Evolutionary conservation across 2,888 invertebrate species (phyloP).

Genomic region (Dasypogon diadema): DNA sequence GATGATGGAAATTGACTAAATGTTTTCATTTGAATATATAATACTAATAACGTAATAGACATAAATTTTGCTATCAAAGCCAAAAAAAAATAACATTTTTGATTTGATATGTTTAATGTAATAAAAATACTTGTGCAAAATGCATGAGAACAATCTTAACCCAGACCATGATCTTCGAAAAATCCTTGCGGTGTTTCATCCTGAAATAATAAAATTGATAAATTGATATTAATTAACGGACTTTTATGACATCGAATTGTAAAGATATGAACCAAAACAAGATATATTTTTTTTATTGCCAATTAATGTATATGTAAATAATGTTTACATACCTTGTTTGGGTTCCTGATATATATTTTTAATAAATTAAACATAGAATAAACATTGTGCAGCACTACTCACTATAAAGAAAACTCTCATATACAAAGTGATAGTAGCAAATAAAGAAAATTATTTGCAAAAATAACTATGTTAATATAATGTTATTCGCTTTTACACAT

Average conservation of each 20-base stretch:
- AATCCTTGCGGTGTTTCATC: slow-evolving; percentile 99
- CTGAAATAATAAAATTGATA: slow-evolving; percentile 77
- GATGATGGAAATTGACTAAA: background rate
- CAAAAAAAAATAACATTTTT: background rate
- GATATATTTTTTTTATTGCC: slow-evolving; percentile 46
- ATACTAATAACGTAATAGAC: slow-evolving; percentile 6
- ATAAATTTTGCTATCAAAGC: no score
- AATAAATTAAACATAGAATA: slow-evolving; percentile 51
- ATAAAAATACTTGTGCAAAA: background rate
- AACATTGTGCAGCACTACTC: slow-evolving; percentile 50
- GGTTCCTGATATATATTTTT: slow-evolving; percentile 56
- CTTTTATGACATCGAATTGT: background rate
- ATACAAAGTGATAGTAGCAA: slow-evolving; percentile 4
- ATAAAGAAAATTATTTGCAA: slow-evolving; percentile 38
- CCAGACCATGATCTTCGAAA: slow-evolving; percentile 98
- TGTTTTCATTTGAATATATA: slow-evolving; percentile 9
- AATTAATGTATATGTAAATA: background rate
- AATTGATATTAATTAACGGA: background rate
- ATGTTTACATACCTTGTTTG: slow-evolving; percentile 57
- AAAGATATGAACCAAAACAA: slow-evolving; percentile 52
- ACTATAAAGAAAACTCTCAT: slow-evolving; percentile 41
- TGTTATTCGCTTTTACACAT: slow-evolving; percentile 29
- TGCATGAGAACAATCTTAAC: slow-evolving; percentile 71
- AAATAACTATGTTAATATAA: background rate
- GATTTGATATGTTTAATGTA: slow-evolving; percentile 19